Evolutionary conservation across 2,888 invertebrate genomes (phyloP), one percentile per base, ranked within the genome.

Genomic region (Unio delphinus): DNA sequence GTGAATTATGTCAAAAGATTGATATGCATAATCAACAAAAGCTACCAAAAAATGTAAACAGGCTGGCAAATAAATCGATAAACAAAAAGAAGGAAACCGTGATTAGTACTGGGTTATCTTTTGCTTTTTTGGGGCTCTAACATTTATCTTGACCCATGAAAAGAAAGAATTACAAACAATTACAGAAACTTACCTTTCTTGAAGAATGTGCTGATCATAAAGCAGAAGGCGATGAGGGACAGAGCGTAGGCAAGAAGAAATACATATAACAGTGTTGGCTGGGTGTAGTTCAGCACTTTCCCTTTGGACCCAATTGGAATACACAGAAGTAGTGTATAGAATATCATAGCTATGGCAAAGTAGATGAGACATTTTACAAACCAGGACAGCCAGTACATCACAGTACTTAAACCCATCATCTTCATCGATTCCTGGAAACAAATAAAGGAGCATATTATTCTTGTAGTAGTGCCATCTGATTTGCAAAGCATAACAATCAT

Each of bases 321-420:
- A 70, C 86, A 86, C 15, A 91, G 83, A 18, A 91, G 75, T 20
- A 89, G 55, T 0, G 89, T 88, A 75, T 91, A 90, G 26, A 91
- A 72, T 11, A 92, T 80, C 1, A 93, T 91, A 0, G 94, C 92
- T 55, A 94, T 84, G 0, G 93, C 79, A 68, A 95, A 91, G 85
- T 94, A 93, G 7, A 94, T 79, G 78, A 95, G 93, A 65, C 94
- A 93, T 86, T 95, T 95, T 55, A 93, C 91, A 88, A 95, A 96
- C 95, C 96, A 96, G 3, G 95, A 95, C 0, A 92, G 89, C 95
- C 96, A 96, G 84, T 96, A 94, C 77, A 95, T 91, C 93, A 94
- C 95, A 59, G 94, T 94, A 34, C 93, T 92, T 34, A 96, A 90
- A 4, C 96, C 96, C 94, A 96, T 95, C 90, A 96, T 95, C 91